Evolutionary conservation across 2,797 vertebrate genomes (phyloP), one percentile per base, ranked within the genome.

Genomic region (Mus caroli): DNA sequence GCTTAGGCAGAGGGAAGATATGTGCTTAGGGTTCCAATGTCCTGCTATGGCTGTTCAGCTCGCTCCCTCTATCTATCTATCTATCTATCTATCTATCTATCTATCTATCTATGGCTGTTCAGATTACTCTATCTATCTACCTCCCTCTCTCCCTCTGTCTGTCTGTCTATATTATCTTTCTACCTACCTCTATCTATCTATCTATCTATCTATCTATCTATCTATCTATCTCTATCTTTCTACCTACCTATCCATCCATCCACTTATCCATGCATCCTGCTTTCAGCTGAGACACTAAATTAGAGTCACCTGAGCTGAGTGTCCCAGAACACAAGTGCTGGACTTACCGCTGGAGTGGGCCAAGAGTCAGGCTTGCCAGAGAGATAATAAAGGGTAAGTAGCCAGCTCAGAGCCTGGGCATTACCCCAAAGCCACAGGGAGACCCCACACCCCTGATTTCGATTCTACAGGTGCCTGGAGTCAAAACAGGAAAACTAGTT

Each of bases 391-490:
- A 87, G 58, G 40, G 12, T 31, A 12, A 94, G 19, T n/a, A 58
- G 40, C 80, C 76, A 83, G 89, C 13, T 43, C 5, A 76, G 91
- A 94, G 84, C 14, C 73, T 58, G 60, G 75, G 77, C 46, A 77
- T 46, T 67, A 64, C 12, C 26, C 56, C 62, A 54, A 0, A 79
- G 89, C 26, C 52, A 76, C 17, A 11, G 56, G 40, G 69, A 43
- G n/a, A 17, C 6, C 17, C 43, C n/a, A 40, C 5, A 80, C 10
- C n/a, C 52, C 34, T 19, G 31, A 11, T 6, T 62, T 82, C 2
- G 58, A 62, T 88, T 26, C 71, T 50, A 50, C 31, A 52, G 46
- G 31, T 46, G n/a, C 62, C 86, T 56, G 6, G 71, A 54, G 43
- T 31, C 46, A 58, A 56, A 28, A 40, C 0, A 37, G 40, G 50